These are phyloP conservation scores for Pyrgilauda ruficollis DNA, from an alignment of 2,113 vertebrate species.

Conservation along the genomic window DNA sequence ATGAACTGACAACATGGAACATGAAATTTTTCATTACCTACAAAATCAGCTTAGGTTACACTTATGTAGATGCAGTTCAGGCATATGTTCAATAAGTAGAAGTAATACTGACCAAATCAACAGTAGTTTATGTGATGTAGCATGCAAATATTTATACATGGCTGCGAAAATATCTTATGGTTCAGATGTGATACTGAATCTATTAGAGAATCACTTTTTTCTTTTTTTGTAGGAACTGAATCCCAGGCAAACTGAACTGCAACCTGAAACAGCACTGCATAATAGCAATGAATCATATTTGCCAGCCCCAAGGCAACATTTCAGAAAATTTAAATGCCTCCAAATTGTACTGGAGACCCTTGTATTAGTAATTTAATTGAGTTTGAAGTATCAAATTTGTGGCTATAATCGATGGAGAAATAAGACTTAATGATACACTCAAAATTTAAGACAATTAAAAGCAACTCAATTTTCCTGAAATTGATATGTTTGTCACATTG, in stretches of 20 bases:
- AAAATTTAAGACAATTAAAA: neutral
- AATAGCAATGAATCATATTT: neutral
- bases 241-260: neutral
- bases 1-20: neutral
- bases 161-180: neutral
- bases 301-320: neutral
- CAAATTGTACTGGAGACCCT: neutral
- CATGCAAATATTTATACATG: neutral
- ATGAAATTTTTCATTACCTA: neutral
- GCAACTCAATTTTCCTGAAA: neutral
- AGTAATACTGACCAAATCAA: neutral
- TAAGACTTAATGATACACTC: neutral
- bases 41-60: neutral
- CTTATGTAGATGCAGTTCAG: fast-evolving
- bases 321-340: neutral
- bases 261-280: neutral
- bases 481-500: neutral
- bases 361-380: neutral
- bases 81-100: neutral
- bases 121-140: neutral
- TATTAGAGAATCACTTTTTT: neutral
- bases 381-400: neutral
- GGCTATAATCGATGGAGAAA: neutral
- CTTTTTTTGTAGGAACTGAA: neutral
- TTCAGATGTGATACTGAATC: neutral